Conservation (phyloP, 1,140 invertebrate species). For the Drosophila sturtevanti region DNA sequence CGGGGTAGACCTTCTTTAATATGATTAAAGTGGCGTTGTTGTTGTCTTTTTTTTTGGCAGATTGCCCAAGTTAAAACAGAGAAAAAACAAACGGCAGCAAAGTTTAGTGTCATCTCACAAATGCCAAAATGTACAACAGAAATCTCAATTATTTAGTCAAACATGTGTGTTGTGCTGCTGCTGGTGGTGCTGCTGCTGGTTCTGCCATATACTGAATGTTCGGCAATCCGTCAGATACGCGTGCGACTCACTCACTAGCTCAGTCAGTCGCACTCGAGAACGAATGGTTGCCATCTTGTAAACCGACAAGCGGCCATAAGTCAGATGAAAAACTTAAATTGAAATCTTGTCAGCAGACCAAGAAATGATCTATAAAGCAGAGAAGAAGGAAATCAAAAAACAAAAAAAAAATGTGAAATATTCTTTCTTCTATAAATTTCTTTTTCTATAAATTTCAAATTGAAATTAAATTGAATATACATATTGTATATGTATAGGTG, state of each 20-base stretch:
- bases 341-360: constrained; percentile 67
- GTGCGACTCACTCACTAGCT: constrained; percentile 26
- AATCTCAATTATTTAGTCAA: constrained; percentile 76
- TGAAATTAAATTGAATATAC: constrained; percentile 52
- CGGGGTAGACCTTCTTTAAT: neutral
- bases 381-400: constrained; percentile 6
- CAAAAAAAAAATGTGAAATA: constrained; percentile 10
- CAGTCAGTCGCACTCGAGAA: neutral
- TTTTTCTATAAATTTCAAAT: constrained; percentile 27
- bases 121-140: constrained; percentile 61
- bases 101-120: constrained; percentile 50
- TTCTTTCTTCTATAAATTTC: constrained; percentile 21
- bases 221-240: constrained; percentile 71
- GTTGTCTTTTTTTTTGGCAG: constrained; percentile 58
- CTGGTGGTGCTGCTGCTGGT: constrained; percentile 31
- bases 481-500: neutral
- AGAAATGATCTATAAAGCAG: constrained; percentile 46
- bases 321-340: constrained; percentile 49
- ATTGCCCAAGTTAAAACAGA: constrained; percentile 30
- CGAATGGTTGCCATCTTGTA: constrained; percentile 42
- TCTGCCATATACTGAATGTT: constrained; percentile 45
- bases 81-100: neutral
- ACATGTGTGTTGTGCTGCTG: constrained; percentile 66
- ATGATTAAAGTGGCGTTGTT: neutral
- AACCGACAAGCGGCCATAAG: constrained; percentile 46